Evolutionary conservation across 2,797 vertebrate genomes (phyloP).

Genomic region (Crax fasciolata): DNA sequence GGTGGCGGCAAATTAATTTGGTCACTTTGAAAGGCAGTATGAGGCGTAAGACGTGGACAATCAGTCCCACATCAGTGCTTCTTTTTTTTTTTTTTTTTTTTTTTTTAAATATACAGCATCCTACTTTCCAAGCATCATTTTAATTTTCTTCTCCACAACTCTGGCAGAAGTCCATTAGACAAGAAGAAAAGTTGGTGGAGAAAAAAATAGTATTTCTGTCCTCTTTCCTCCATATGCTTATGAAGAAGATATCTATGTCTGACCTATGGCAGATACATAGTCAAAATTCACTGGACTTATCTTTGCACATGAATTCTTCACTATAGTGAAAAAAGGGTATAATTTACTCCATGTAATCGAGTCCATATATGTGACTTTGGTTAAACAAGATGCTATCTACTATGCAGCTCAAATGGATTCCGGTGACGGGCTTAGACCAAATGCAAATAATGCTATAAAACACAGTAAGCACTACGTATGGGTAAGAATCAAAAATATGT

Average conservation of each 20-base stretch:
- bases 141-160: background rate
- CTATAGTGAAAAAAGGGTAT: background rate
- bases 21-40: background rate
- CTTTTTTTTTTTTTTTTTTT: background rate
- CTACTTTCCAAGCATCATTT: background rate
- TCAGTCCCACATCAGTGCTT: background rate
- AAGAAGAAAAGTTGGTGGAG: background rate
- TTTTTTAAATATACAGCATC: background rate
- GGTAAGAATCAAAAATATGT: background rate
- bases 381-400: background rate
- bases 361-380: background rate
- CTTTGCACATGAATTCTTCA: background rate
- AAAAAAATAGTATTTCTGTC: background rate
- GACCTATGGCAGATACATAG: background rate
- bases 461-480: background rate
- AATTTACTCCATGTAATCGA: background rate
- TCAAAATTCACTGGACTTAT: background rate
- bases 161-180: background rate
- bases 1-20: background rate
- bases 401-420: background rate
- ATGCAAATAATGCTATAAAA: background rate
- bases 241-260: background rate
- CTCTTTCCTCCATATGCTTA: background rate
- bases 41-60: background rate
- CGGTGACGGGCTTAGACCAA: background rate